A percentile compares a stretch with the other conserved stretches of the same genome.
Conservation (phyloP, 1,140 invertebrate species). For the Eurosta solidaginis region DNA sequence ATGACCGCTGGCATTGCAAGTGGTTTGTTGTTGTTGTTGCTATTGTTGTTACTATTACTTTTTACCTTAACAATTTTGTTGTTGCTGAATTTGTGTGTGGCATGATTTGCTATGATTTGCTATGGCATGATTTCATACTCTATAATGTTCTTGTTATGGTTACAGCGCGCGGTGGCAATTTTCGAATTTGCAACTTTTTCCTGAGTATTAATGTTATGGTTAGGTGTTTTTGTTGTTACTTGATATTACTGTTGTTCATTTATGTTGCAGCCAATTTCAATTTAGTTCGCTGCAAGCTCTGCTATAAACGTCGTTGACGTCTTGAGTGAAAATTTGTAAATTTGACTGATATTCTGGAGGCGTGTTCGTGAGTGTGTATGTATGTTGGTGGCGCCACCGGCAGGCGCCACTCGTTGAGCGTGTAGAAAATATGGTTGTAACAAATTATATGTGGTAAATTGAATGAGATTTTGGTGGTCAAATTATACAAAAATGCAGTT, state of each 20-base stretch:
- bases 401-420: slow-evolving; percentile 45
- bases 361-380: slow-evolving; percentile 43
- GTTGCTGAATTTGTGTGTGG: not conserved
- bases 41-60: no score
- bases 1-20: slow-evolving; percentile 33
- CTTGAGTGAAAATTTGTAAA: slow-evolving; percentile 20
- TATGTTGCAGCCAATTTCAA: not conserved
- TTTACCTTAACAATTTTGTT: not conserved
- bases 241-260: not conserved
- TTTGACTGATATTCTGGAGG: slow-evolving; percentile 31
- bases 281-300: slow-evolving; percentile 10
- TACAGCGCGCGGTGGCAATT: slow-evolving; percentile 25
- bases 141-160: not conserved
- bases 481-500: not conserved
- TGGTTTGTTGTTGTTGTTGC: no score
- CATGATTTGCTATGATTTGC: not conserved
- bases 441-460: not conserved
- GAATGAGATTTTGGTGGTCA: slow-evolving; percentile 19
- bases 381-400: not conserved
- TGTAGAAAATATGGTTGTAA: not conserved
- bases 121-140: not conserved
- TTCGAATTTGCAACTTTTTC: slow-evolving; percentile 22
- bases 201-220: not conserved
- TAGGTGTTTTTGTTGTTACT: not conserved
- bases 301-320: slow-evolving; percentile 23